These are phyloP conservation scores for Astropecten irregularis DNA, from an alignment of 53 echinoderm and acorn worm genomes.

Conservation along the genomic window DNA sequence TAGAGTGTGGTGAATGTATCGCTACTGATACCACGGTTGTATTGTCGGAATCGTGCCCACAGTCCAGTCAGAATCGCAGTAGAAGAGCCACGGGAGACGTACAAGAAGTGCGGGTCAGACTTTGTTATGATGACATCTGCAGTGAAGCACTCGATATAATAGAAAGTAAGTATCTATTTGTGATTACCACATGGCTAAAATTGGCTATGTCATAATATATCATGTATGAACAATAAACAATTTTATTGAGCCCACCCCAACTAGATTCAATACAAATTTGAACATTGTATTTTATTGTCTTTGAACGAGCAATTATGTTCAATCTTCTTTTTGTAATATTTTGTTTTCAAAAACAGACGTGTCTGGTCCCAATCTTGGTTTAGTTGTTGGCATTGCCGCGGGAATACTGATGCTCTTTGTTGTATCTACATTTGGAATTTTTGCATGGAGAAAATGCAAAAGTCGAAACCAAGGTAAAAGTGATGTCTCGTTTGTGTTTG, in stretches of 20 bases:
- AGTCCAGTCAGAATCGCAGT: not conserved
- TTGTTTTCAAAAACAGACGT: not conserved
- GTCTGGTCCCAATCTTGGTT: not conserved
- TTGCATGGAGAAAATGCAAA: not conserved
- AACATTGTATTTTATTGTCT: not conserved
- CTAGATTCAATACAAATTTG: not conserved
- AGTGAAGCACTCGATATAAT: not conserved
- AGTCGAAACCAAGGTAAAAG: not conserved
- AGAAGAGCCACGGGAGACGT: not conserved
- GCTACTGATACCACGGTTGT: not conserved
- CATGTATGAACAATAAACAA: too few species aligned
- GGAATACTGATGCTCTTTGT: not conserved
- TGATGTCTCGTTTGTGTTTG: too few species aligned
- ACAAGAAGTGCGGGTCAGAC: not conserved
- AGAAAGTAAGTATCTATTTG: too few species aligned
- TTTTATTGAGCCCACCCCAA: too few species aligned
- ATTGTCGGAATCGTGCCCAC: not conserved
- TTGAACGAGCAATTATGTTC: not conserved
- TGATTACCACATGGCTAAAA: too few species aligned
- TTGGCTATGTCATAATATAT: too few species aligned
- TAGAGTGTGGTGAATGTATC: not conserved
- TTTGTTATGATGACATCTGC: not conserved
- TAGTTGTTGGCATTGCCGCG: not conserved
- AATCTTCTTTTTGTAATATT: too few species aligned
- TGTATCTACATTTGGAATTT: not conserved